phyloP scores from a whole-genome alignment of 2,113 vertebrate genomes.

The Cololabis saira region DNA sequence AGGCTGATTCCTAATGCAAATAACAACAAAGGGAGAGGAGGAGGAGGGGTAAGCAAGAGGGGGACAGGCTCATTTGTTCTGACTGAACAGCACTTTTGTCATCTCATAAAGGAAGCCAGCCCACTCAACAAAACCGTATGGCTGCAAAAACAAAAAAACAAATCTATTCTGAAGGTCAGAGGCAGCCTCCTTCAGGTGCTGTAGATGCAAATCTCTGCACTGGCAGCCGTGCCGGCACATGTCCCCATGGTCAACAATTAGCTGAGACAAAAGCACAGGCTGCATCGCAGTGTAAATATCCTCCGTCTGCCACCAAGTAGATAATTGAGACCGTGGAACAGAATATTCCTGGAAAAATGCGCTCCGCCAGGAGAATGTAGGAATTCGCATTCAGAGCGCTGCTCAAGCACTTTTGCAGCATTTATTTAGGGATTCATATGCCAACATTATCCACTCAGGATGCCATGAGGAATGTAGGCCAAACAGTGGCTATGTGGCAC shows the following conservation, averaged over 20 bases:
- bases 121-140: constrained; percentile 63
- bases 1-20: constrained; percentile 93
- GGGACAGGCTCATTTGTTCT: constrained; percentile 71
- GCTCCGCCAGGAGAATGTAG: constrained; percentile 56
- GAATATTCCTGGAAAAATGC: constrained; percentile 66
- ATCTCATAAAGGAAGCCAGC: constrained; percentile 53
- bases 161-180: constrained; percentile 75
- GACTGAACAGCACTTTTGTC: constrained; percentile 69
- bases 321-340: constrained; percentile 74
- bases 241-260: constrained; percentile 74
- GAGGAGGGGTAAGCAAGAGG: constrained; percentile 16
- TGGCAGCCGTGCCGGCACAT: constrained; percentile 36
- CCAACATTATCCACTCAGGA: constrained; percentile 62
- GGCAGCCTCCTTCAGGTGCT: constrained; percentile 63
- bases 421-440: constrained; percentile 55
- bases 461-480: constrained; percentile 55
- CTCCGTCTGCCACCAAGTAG: constrained; percentile 70
- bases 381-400: constrained; percentile 51
- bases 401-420: constrained; percentile 48
- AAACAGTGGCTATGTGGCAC: constrained; percentile 48
- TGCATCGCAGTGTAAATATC: constrained; percentile 67
- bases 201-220: constrained; percentile 65
- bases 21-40: constrained; percentile 71
- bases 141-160: constrained; percentile 60
- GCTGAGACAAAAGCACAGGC: constrained; percentile 69